Conservation (phyloP, 2,113 vertebrate species). For the Leptobrachium leishanense region DNA sequence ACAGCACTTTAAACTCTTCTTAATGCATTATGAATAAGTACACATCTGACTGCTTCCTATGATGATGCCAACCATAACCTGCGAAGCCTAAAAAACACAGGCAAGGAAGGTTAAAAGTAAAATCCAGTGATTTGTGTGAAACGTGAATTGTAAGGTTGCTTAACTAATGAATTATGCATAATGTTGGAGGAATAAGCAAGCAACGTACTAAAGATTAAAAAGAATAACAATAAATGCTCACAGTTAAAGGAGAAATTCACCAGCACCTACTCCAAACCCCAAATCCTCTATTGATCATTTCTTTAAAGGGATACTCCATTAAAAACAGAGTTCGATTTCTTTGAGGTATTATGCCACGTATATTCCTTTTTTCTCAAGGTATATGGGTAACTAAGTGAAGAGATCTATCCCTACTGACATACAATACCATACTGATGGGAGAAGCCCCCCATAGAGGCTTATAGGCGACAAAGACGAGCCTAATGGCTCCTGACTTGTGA, state of each 20-base stretch:
- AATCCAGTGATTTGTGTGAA: conserved; percentile 46
- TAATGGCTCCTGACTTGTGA: too few relatives aligned
- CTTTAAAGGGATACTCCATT: too few relatives aligned
- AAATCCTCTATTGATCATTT: too few relatives aligned
- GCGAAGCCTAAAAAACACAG: conserved; percentile 45
- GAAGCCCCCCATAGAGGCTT: too few relatives aligned
- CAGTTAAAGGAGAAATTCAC: background rate
- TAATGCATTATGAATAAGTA: conserved; percentile 46
- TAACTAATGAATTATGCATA: conserved; percentile 51
- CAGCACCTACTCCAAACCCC: too few relatives aligned
- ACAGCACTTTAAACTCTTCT: conserved; percentile 13
- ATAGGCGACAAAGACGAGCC: too few relatives aligned
- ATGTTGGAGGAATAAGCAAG: conserved; percentile 30
- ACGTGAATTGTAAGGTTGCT: conserved; percentile 39
- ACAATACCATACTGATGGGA: too few relatives aligned
- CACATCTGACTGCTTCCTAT: conserved; percentile 53
- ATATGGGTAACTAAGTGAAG: too few relatives aligned
- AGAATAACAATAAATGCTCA: background rate
- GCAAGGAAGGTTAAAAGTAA: conserved; percentile 36
- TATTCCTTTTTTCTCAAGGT: too few relatives aligned
- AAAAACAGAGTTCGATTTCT: too few relatives aligned
- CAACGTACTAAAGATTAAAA: background rate
- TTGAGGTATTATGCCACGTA: too few relatives aligned
- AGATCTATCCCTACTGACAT: too few relatives aligned
- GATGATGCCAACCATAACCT: conserved; percentile 47